These are phyloP conservation scores for Phaetusa simplex DNA, from an alignment of 2,113 vertebrate species.

Conservation along the genomic window DNA sequence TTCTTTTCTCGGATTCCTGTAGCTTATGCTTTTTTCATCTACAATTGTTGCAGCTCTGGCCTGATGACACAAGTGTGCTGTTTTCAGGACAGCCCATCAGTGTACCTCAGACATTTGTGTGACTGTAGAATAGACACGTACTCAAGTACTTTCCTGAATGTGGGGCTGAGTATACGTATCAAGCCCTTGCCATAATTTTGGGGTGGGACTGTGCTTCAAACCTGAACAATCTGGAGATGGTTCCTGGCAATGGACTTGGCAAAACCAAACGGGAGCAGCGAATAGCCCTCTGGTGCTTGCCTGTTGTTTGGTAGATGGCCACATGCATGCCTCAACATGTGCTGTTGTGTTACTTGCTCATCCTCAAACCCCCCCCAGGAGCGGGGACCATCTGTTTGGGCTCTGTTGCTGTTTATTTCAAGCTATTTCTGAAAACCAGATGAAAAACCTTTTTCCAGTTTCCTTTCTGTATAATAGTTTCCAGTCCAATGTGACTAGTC, in stretches of 20 bases:
- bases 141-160: fast-evolving
- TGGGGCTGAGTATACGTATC: not conserved
- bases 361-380: not conserved
- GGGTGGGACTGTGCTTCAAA: not conserved
- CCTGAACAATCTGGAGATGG: not conserved
- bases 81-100: not conserved
- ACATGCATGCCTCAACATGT: not conserved
- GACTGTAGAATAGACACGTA: not conserved
- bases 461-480: not conserved
- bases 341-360: not conserved
- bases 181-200: not conserved
- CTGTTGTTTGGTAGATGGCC: not conserved
- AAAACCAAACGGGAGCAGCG: not conserved
- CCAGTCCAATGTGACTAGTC: not conserved
- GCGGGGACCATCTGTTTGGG: not conserved
- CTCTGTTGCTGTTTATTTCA: not conserved
- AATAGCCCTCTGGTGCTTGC: not conserved
- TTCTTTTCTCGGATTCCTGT: not conserved
- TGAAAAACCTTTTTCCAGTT: not conserved
- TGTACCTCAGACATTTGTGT: not conserved
- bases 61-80: not conserved
- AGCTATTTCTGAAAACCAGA: not conserved
- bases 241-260: not conserved
- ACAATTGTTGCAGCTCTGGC: not conserved
- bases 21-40: not conserved